Base-by-base conservation (phyloP, 1,140 invertebrate genomes). In the Pararge aegeria region DNA sequence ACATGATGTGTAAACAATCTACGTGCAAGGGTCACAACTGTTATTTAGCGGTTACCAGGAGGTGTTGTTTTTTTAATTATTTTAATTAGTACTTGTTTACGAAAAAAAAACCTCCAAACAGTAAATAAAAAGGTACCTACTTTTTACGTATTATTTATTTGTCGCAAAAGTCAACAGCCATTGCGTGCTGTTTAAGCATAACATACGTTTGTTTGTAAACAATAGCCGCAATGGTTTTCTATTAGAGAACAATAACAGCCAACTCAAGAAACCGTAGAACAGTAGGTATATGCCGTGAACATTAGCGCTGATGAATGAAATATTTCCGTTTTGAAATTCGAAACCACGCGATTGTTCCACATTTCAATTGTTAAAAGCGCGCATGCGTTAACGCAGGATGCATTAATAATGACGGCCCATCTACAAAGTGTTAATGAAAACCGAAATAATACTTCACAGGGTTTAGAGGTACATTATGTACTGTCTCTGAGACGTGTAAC, bases 301-400 rank as follows among this genome's bases (percentile, higher is more conserved):
- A 20, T 37, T 37, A 29, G 29, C 12, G 55, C 29, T 57, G 30
- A 64, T 64, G 56, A 64, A 64, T 55, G 49, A 63, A 63, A 63
- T 65, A 71, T 68, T 71, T 71, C 69, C 66, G 66, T 71, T 71
- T 57, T 21, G 69, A 61, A 71, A 78, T 63, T 40, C 37, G 75
- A 78, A 65, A 75, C 73, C 71, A 64, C 68, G 67, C 56, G 67
- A 70, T 72, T 74, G 68, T 63, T 62, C 73, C 54, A 75, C 67
- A 73, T 72, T 68, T 63, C 62, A 64, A 60, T 59, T 61, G 60
- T 54, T 54, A 52, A 38, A 37, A 61, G 38, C 48, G 34, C 52
- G 34, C 20, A 46, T 46, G 42, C 42, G 16, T 46, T 46, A 46
- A 20, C 37, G 18, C 55, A 54, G 54, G 64, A 61, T 54, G 58